phyloP scores from a whole-genome alignment of 2,113 vertebrate genomes.

The Caranx ignobilis region DNA sequence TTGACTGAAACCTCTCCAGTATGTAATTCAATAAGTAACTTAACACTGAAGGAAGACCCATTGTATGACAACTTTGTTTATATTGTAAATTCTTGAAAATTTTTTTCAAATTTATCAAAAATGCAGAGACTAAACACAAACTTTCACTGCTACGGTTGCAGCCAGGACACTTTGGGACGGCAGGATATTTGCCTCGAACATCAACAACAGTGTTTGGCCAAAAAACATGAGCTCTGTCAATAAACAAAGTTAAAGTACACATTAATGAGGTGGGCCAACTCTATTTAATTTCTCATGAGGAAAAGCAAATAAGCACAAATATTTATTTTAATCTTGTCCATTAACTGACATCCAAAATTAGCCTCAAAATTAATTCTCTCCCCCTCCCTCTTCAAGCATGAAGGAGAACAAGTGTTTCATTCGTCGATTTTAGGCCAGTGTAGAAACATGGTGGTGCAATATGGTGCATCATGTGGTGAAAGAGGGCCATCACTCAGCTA shows the following conservation, averaged over 20 bases:
- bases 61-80: background rate
- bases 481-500: background rate
- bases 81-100: background rate
- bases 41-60: background rate
- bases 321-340: constrained; percentile 15
- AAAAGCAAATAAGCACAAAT: constrained; percentile 34
- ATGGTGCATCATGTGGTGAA: too few species aligned
- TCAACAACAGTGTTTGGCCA: constrained; percentile 46
- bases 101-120: background rate
- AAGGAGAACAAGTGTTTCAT: too few species aligned
- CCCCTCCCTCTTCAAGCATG: background rate
- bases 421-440: too few species aligned
- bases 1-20: background rate
- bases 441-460: too few species aligned
- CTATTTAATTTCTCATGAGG: constrained; percentile 31
- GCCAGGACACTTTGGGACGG: background rate
- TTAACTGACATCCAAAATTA: constrained; percentile 7
- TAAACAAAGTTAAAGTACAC: constrained; percentile 44
- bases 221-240: constrained; percentile 31
- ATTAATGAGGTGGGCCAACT: constrained; percentile 22
- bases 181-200: constrained; percentile 57
- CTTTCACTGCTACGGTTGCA: background rate
- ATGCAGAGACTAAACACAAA: background rate
- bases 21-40: background rate
- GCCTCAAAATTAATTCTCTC: background rate